These are phyloP conservation scores for Plecotus auritus DNA, from an alignment of 2,113 vertebrate species.

Conservation along the genomic window DNA sequence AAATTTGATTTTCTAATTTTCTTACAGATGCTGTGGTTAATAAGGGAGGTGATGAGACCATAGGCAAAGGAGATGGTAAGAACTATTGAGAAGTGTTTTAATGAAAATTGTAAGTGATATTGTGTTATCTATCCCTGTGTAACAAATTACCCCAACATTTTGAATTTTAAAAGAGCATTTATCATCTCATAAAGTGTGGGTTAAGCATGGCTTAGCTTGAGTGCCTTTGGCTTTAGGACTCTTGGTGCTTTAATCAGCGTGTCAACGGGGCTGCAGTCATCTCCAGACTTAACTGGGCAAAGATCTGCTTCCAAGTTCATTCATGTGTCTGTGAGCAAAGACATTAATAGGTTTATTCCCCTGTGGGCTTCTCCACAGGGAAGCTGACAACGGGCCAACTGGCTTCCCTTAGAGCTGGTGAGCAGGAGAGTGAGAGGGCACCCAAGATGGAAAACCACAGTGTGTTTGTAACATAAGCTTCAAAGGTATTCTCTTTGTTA, in stretches of 20 bases:
- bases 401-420: neutral
- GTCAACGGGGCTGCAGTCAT: neutral
- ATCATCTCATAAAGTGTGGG: neutral
- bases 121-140: neutral
- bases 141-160: neutral
- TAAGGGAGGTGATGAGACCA: constrained; percentile 78
- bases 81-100: constrained; percentile 23
- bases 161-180: neutral
- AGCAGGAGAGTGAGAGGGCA: neutral
- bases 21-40: constrained; percentile 79
- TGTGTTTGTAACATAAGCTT: neutral
- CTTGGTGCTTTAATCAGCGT: neutral
- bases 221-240: neutral
- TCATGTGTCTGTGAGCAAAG: neutral
- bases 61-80: constrained; percentile 84
- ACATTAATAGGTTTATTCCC: neutral
- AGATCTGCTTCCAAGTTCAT: neutral
- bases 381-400: neutral
- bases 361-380: neutral
- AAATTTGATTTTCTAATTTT: constrained; percentile 36
- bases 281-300: neutral
- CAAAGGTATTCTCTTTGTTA: neutral
- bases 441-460: neutral
- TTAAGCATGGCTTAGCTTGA: neutral
- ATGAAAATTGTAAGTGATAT: neutral